These are phyloP conservation scores for Sarcophaga variegata DNA, from an alignment of 2,888 invertebrate species.

Conservation along the genomic window DNA sequence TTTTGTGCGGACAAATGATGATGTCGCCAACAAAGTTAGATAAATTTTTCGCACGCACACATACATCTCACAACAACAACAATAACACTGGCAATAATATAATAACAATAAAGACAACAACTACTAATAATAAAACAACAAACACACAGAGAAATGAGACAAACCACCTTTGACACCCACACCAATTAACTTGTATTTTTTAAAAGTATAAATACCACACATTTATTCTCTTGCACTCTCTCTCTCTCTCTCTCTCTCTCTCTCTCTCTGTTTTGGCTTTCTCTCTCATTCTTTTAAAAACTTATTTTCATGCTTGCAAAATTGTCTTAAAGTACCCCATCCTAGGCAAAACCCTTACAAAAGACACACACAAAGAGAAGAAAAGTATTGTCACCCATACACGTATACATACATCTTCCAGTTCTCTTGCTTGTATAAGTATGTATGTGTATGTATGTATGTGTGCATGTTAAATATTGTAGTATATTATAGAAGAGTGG, in stretches of 20 bases:
- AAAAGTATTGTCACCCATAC: too few species aligned
- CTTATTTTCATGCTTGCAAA: too few species aligned
- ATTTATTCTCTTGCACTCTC: neutral
- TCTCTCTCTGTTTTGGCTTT: too few species aligned
- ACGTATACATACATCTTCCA: too few species aligned
- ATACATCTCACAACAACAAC: neutral
- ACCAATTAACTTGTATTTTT: neutral
- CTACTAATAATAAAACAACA: neutral
- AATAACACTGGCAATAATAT: neutral
- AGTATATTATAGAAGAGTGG: neutral
- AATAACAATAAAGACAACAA: neutral
- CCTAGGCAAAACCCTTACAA: too few species aligned
- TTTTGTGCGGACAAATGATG: constrained; percentile 45
- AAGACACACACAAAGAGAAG: too few species aligned
- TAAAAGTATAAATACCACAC: neutral
- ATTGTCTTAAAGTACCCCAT: too few species aligned
- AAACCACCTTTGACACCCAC: constrained; percentile 21
- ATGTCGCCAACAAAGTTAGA: constrained; percentile 65
- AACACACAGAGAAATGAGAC: neutral
- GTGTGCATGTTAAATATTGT: neutral
- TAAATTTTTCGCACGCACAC: constrained; percentile 35
- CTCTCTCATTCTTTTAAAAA: too few species aligned
- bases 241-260: too few species aligned
- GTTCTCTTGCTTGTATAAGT: neutral
- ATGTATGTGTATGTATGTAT: neutral